phyloP scores from a whole-genome alignment of 2,113 vertebrate species.

The Passer domesticus region DNA sequence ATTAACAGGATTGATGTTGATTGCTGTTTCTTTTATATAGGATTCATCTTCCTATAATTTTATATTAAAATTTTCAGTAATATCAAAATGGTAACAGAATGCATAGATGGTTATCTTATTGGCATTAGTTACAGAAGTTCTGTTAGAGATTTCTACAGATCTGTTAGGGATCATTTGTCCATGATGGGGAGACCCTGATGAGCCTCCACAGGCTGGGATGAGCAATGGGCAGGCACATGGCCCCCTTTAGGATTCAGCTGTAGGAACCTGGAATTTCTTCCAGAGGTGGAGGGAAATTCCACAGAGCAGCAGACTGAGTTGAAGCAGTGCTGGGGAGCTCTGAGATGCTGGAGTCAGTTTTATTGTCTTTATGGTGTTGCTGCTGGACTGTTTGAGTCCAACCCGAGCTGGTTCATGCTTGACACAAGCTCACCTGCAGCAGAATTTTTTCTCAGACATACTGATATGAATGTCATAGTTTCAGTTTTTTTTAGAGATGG shows the following conservation, averaged over 20 bases:
- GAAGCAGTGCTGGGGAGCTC: background rate
- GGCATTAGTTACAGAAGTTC: background rate
- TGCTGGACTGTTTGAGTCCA: background rate
- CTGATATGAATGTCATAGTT: background rate
- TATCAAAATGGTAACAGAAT: background rate
- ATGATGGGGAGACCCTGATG: fast-evolving
- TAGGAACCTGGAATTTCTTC: background rate
- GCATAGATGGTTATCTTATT: background rate
- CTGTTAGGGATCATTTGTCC: background rate
- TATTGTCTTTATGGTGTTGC: background rate
- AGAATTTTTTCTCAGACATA: background rate
- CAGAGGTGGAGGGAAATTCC: background rate
- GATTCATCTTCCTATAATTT: background rate
- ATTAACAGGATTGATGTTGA: background rate
- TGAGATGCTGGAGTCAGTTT: fast-evolving
- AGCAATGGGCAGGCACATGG: background rate
- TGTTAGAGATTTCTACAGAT: background rate
- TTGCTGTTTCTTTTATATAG: background rate
- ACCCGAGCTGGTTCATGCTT: background rate
- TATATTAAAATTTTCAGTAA: background rate
- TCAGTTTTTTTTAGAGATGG: background rate
- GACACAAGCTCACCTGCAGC: background rate
- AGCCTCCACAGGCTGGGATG: background rate
- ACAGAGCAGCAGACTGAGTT: background rate
- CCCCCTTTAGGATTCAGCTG: background rate